Conservation (phyloP, 1,140 invertebrate genomes). For the Elymnias hypermnestra region DNA sequence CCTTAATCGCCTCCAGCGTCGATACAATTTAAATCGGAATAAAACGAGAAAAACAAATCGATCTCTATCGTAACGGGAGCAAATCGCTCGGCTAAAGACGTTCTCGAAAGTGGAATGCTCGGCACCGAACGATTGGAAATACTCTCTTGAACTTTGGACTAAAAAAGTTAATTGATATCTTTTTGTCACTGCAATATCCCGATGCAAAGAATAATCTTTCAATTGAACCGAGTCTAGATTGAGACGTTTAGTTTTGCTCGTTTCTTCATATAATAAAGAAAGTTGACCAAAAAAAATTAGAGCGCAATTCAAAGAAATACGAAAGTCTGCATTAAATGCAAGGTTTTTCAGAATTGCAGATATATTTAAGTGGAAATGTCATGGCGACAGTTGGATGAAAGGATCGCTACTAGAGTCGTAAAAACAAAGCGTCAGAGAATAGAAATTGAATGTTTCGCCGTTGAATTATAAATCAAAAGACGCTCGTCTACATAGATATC, state of each 20-base stretch:
- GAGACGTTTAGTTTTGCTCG: slow-evolving; percentile 33
- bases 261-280: slow-evolving; percentile 29
- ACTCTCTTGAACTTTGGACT: slow-evolving; percentile 48
- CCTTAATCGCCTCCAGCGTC: slow-evolving; percentile 62
- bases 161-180: slow-evolving; percentile 69
- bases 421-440: slow-evolving; percentile 26
- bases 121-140: slow-evolving; percentile 54
- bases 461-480: slow-evolving; percentile 62
- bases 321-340: background rate
- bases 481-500: slow-evolving; percentile 37
- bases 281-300: slow-evolving; percentile 14
- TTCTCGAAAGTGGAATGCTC: slow-evolving; percentile 56
- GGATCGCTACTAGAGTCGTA: slow-evolving; percentile 11
- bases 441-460: slow-evolving; percentile 33
- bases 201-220: slow-evolving; percentile 50
- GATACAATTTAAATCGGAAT: slow-evolving; percentile 69
- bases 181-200: slow-evolving; percentile 53
- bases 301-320: slow-evolving; percentile 2
- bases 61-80: slow-evolving; percentile 66
- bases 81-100: slow-evolving; percentile 70
- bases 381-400: slow-evolving; percentile 7
- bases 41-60: slow-evolving; percentile 67
- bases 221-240: slow-evolving; percentile 26
- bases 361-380: background rate
- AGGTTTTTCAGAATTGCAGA: background rate